Evolutionary conservation across 2,797 vertebrate species (phyloP), one percentile per base, ranked within the genome.

Genomic region (Tachyglossus aculeatus): DNA sequence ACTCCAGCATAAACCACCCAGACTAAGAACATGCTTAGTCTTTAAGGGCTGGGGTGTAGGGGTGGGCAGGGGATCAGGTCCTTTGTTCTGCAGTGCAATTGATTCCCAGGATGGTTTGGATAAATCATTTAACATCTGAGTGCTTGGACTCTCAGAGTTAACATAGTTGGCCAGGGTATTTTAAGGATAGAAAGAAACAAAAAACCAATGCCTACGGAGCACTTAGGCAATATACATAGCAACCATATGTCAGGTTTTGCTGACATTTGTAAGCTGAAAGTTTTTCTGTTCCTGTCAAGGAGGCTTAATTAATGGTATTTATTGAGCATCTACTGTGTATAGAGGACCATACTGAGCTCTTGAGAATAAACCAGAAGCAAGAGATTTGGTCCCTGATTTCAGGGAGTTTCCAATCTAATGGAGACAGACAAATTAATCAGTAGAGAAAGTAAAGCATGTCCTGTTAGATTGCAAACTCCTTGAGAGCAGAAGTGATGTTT

Each of bases 131-230:
- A 51, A 57, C 45, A 47, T 24, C 5, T 2, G 19, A n/a, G 38
- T 11, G 14, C 34, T 37, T 24, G 10, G 22, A 5, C 45, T 80
- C 47, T 69, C 18, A 18, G 81, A n/a, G 54, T 33, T 71, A 71
- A 70, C 72, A 69, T 74, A 63, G 38, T 53, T 51, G 32, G 34
- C 34, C 24, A 40, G 41, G 16, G 47, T 47, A 3, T 0, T n/a
- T 31, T 34, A 47, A 56, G 44, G 53, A 37, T 73, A 67, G 67
- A 71, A 41, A 56, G n/a, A n/a, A 71, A 41, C 60, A n/a, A 71
- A 41, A 60, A 54, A 77, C 85, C 58, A 57, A 43, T 55, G 37
- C 68, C 58, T 43, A 31, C 44, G 56, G 68, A 72, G 39, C 27
- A 38, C 59, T 41, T 54, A 69, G 18, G 58, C 34, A 45, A 16